These are phyloP conservation scores for Oikopleura dioica DNA, from an alignment of 23 tunicate species.

Conservation along the genomic window DNA sequence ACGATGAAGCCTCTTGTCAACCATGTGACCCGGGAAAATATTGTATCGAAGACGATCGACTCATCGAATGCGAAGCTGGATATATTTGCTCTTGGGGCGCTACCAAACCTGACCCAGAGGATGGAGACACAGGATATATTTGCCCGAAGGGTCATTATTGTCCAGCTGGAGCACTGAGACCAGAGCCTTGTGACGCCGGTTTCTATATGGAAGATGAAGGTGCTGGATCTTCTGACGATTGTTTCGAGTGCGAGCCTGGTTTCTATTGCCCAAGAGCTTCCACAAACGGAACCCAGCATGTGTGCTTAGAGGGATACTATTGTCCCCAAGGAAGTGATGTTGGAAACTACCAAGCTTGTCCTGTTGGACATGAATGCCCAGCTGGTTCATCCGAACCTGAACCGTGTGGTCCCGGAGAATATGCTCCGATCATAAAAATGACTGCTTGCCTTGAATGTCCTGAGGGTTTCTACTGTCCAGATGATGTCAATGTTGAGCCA, in stretches of 20 bases:
- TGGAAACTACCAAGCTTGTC: background rate
- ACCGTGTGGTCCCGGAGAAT: background rate
- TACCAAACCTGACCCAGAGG: conserved; percentile 18
- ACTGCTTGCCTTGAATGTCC: background rate
- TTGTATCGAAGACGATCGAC: conserved; percentile 16
- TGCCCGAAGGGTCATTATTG: background rate
- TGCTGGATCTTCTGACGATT: background rate
- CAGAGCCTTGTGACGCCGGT: background rate
- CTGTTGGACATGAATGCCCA: background rate
- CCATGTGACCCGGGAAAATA: conserved; percentile 17
- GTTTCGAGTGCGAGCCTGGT: background rate
- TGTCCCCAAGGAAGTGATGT: background rate
- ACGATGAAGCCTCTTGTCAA: background rate
- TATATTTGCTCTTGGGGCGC: conserved; percentile 60
- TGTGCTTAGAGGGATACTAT: background rate
- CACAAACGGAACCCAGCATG: background rate
- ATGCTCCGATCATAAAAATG: background rate
- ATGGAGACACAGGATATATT: background rate
- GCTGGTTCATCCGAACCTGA: background rate
- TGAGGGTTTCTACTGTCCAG: background rate
- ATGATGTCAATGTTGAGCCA: background rate
- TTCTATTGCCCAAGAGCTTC: background rate
- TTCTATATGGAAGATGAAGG: background rate
- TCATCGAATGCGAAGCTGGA: conserved; percentile 48
- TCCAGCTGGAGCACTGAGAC: background rate